Percentiles rank a stretch among this genome's conserved stretches.
phyloP scores from a whole-genome alignment of 2,797 vertebrate genomes.

The Halcyon badia region DNA sequence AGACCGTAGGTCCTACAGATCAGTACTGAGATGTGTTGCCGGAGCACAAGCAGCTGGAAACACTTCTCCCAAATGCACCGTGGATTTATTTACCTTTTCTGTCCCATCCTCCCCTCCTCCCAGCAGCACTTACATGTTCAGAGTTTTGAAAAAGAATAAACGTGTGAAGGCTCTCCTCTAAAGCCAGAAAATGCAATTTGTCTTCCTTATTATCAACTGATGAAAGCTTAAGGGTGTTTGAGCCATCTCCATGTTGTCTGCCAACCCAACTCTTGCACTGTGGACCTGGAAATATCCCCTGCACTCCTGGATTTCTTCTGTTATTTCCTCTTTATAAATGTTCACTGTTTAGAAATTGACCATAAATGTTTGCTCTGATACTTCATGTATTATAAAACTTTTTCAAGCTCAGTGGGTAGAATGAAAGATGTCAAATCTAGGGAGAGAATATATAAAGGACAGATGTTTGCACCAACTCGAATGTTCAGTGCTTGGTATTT shows the following conservation, averaged over 20 bases:
- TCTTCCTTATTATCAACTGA: not conserved
- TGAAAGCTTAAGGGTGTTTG: not conserved
- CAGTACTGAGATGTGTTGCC: not conserved
- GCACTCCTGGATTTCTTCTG: not conserved
- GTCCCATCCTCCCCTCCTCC: not conserved
- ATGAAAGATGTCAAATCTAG: not conserved
- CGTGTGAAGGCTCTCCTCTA: not conserved
- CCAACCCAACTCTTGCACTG: rapidly evolving
- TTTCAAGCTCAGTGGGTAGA: not conserved
- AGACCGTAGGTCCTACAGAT: not conserved
- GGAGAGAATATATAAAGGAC: not conserved
- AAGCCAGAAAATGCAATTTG: not conserved
- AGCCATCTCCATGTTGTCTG: rapidly evolving
- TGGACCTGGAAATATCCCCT: not conserved
- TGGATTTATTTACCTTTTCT: not conserved
- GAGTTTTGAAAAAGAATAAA: not conserved
- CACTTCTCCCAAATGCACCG: not conserved
- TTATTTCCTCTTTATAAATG: not conserved
- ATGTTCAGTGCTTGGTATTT: not conserved
- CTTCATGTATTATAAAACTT: rapidly evolving
- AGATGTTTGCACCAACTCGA: not conserved
- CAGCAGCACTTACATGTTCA: not conserved
- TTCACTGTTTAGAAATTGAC: not conserved
- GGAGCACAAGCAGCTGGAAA: not conserved
- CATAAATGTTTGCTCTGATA: not conserved